Evolutionary conservation across 2,888 invertebrate genomes (phyloP), one percentile per base, ranked within the genome.

Genomic region (Diplolepis rosae): DNA sequence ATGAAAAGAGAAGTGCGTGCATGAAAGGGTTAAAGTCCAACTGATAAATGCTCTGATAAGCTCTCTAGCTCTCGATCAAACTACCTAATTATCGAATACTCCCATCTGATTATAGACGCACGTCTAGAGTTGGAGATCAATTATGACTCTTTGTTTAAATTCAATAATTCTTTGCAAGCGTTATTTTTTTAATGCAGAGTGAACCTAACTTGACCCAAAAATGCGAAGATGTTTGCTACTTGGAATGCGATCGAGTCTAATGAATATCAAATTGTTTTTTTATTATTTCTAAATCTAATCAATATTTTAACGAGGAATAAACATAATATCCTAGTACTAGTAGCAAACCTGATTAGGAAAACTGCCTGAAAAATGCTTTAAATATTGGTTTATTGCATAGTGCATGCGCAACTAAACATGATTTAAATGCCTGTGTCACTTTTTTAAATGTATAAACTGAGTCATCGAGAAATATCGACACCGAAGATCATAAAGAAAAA

Each of bases 1-100:
- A n/a, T n/a, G n/a, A n/a, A n/a, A n/a, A n/a, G n/a, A n/a, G n/a
- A n/a, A n/a, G n/a, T n/a, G n/a, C n/a, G n/a, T n/a, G n/a, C n/a
- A n/a, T n/a, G n/a, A n/a, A n/a, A n/a, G n/a, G n/a, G n/a, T n/a
- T 69, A 70, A 77, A 39, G 7, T 39, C 56, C 35, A 39, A 61
- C 35, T 24, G 35, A 22, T 39, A 35, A 9, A 39, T 32, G 11
- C 22, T n/a, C n/a, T n/a, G n/a, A n/a, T n/a, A n/a, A 48, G 11
- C 48, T 48, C 22, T 48, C 48, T 48, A 22, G 22, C 61, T 61
- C 35, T 7, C n/a, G 13, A 35, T 2, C 13, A 61, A n/a, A 61
- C 61, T 61, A 39, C 61, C 61, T 61, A 39, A 56, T 24, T 56
- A 32, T 39, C n/a, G n/a, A n/a, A 39, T n/a, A 13, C 4, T 61